Evolutionary conservation across 2,113 vertebrate species (phyloP).

Genomic region (Recurvirostra avosetta): DNA sequence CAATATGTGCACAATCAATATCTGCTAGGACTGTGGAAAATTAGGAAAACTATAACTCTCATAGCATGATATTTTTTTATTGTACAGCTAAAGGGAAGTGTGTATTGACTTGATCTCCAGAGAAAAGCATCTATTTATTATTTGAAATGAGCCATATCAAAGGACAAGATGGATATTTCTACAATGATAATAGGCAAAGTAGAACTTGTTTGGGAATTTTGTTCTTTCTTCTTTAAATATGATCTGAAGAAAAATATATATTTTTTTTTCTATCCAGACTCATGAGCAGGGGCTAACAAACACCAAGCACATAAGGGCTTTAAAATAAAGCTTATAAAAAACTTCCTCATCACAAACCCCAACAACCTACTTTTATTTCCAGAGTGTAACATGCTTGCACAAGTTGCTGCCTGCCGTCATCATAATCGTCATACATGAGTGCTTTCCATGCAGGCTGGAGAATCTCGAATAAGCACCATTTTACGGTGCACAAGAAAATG

Average conservation of each 20-base stretch:
- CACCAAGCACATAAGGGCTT: not conserved
- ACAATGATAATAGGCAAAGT: not conserved
- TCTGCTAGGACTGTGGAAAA: conserved; percentile 2
- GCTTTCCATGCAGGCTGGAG: not conserved
- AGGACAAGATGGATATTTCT: not conserved
- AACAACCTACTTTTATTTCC: not conserved
- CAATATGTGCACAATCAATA: not conserved
- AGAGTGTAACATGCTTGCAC: not conserved
- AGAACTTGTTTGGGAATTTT: not conserved
- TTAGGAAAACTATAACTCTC: not conserved
- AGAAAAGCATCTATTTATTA: conserved; percentile 5
- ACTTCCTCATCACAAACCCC: not conserved
- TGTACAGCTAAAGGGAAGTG: not conserved
- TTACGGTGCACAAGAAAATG: not conserved
- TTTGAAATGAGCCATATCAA: conserved; percentile 21
- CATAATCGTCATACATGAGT: not conserved
- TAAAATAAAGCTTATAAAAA: not conserved
- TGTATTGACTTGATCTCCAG: not conserved
- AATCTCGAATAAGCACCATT: not conserved
- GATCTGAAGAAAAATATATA: not conserved
- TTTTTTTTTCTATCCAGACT: not conserved
- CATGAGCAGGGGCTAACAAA: not conserved
- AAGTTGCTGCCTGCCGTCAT: not conserved
- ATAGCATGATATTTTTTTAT: not conserved
- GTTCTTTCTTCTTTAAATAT: not conserved